These are phyloP conservation scores for Leptinotarsa defecta DNA, from an alignment of 1,140 invertebrate species.

Conservation along the genomic window DNA sequence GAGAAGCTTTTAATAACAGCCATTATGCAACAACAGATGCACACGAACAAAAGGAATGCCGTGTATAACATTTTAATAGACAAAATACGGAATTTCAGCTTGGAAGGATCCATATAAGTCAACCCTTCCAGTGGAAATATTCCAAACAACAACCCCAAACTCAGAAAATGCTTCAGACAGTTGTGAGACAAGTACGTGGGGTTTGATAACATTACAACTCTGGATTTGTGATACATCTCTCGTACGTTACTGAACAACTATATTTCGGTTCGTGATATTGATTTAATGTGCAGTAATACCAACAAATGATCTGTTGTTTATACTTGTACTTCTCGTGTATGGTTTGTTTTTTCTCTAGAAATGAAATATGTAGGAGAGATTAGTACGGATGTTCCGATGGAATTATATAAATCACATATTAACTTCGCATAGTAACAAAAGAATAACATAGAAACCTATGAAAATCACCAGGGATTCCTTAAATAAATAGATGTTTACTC, in stretches of 20 bases:
- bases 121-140: slow-evolving; percentile 4
- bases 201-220: not conserved
- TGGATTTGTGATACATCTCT: not conserved
- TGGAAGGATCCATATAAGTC: not conserved
- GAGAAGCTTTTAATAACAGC: not conserved
- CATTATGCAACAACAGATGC: not conserved
- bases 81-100: not conserved
- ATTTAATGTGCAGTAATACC: not conserved
- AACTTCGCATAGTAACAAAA: too few species aligned
- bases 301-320: not conserved
- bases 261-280: not conserved
- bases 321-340: not conserved
- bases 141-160: not conserved
- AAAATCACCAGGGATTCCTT: too few species aligned
- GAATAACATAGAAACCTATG: too few species aligned
- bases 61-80: slow-evolving; percentile 3
- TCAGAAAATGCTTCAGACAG: slow-evolving; percentile 10
- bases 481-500: too few species aligned
- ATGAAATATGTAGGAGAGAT: too few species aligned
- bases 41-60: not conserved
- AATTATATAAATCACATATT: too few species aligned
- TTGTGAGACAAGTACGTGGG: not conserved
- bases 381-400: too few species aligned
- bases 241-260: not conserved
- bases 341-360: too few species aligned